These are phyloP conservation scores for Baronia brevicornis DNA, from an alignment of 2,888 invertebrate genomes.

Conservation along the genomic window DNA sequence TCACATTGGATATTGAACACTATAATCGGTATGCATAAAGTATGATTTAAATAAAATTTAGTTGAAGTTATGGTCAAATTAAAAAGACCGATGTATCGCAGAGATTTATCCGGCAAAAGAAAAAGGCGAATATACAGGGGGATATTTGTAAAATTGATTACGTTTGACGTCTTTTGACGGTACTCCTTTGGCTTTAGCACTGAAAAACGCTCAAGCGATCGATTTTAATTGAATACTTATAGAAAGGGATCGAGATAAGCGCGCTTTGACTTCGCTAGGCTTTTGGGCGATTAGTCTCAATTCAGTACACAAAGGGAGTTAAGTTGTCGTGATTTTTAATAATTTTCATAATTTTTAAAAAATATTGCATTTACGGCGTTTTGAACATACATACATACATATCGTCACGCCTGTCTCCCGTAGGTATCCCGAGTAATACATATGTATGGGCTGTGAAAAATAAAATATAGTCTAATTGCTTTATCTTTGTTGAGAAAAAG, in stretches of 20 bases:
- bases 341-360: constrained; percentile 15
- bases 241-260: constrained; percentile 32
- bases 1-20: constrained; percentile 14
- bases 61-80: constrained; percentile 33
- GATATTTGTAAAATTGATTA: constrained; percentile 73
- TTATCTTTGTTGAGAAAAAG: too few relatives aligned
- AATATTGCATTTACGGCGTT: too few relatives aligned
- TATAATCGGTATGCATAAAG: rapidly evolving
- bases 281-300: constrained; percentile 46
- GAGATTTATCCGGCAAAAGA: constrained; percentile 58
- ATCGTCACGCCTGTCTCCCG: too few relatives aligned
- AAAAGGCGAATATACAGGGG: constrained; percentile 43
- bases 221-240: constrained; percentile 63
- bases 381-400: too few relatives aligned
- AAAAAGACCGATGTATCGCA: constrained; percentile 17
- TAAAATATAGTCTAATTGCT: too few relatives aligned
- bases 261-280: constrained; percentile 36
- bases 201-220: constrained; percentile 45
- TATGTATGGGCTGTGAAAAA: too few relatives aligned
- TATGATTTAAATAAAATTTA: constrained; percentile 2
- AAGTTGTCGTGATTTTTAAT: constrained; percentile 10
- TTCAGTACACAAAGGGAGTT: constrained; percentile 42
- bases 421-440: too few relatives aligned
- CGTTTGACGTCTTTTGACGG: constrained; percentile 63
- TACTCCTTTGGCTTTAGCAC: constrained; percentile 37